Conservation (phyloP, 2,888 invertebrate genomes). For the Tetramorium bicarinatum region DNA sequence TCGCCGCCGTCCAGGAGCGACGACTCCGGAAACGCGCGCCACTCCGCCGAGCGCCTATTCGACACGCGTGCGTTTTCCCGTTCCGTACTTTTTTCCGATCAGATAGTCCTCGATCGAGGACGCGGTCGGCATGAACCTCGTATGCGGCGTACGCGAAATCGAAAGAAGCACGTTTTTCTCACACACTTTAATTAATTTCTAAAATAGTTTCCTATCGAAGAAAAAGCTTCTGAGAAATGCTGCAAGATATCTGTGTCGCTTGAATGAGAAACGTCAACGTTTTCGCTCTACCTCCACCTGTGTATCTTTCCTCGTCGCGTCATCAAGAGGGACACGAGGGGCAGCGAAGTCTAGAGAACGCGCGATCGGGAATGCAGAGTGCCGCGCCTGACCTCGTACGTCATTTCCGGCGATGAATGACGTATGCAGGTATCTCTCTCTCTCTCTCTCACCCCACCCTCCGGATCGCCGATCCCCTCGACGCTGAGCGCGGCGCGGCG, state of each 20-base stretch:
- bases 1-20: conserved; percentile 76
- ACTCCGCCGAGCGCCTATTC: background rate
- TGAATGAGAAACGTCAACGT: background rate
- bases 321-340: background rate
- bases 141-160: too few species aligned
- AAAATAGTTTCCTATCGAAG: background rate
- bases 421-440: conserved; percentile 55
- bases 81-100: background rate
- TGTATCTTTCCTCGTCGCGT: background rate
- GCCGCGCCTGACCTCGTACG: conserved; percentile 63
- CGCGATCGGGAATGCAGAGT: conserved; percentile 63
- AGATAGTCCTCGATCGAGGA: background rate
- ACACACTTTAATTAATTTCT: background rate
- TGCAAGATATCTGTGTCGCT: background rate
- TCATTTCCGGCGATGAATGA: conserved; percentile 74
- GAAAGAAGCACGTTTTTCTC: background rate
- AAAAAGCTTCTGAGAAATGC: background rate
- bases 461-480: background rate
- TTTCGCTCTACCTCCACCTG: background rate
- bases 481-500: background rate
- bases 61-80: background rate
- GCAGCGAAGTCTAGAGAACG: conserved; percentile 60
- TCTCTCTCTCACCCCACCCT: conserved; percentile 9
- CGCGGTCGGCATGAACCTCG: background rate
- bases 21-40: conserved; percentile 31